Evolutionary conservation across 1,140 invertebrate genomes (phyloP), one percentile per base, ranked within the genome.

Genomic region (Atta texana): DNA sequence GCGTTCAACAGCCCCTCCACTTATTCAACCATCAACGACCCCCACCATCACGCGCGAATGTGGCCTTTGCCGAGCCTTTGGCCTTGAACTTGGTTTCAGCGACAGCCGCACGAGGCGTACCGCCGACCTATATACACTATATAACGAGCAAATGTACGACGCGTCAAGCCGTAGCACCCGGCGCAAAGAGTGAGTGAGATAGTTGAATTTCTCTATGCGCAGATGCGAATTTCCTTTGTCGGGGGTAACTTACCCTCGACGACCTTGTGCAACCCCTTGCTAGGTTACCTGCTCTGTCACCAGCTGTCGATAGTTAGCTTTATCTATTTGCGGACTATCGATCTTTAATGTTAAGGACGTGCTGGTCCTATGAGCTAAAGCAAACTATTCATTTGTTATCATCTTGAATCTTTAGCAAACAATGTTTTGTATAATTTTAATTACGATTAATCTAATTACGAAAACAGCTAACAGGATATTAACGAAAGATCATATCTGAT

Each of bases 81-180:
- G 95, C 96, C 97, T 97, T 97, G 97, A 97, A 97, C 97, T 97
- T 97, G 96, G 96, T 95, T 95, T 95, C 95, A 94, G 95, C 94
- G 95, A 93, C 93, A 94, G 94, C 95, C 94, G 93, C 93, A 91
- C 92, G 94, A 93, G 94, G 94, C 94, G 93, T 93, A 93, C 91
- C 92, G 91, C 92, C 93, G 93, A 94, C 93, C 93, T 94, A 95
- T 94, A 94, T 94, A 92, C 76, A 85, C 88, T 88, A 88, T 91
- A 91, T 88, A 85, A 64, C 87, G 68, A 76, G 71, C 90, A 85
- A 85, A 85, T 90, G 76, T 91, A 86, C 87, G 80, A 87, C 85
- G 85, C 76, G 88, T 61, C 39, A 68, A 87, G 76, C 66, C 86
- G 82, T 90, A 81, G 75, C 78, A 71, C 66, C 68, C 63, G 82